Evolutionary conservation across 2,888 invertebrate genomes (phyloP).

Genomic region (Brachyptera risi): DNA sequence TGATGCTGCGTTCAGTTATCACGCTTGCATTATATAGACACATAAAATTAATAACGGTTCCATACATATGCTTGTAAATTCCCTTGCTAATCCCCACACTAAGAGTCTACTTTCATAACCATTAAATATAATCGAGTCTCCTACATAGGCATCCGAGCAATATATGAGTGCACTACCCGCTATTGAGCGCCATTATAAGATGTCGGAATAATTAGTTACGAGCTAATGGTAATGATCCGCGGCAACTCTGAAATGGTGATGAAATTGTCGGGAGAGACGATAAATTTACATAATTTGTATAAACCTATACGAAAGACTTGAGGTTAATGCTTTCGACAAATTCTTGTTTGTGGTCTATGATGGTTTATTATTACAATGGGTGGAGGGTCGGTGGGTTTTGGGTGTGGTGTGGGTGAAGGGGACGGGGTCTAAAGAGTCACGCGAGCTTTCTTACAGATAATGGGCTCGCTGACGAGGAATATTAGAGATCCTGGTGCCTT

Average conservation of each 20-base stretch:
- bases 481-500: not conserved
- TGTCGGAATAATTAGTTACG: no score
- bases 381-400: no score
- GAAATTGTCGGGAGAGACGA: constrained; percentile 5
- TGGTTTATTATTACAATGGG: no score
- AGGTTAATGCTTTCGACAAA: constrained; percentile 3
- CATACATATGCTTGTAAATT: no score
- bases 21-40: no score
- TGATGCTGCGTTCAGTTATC: no score
- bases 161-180: no score
- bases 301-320: not conserved
- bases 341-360: not conserved
- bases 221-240: not conserved
- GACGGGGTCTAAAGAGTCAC: constrained; percentile 1
- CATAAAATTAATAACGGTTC: no score
- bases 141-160: no score
- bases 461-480: not conserved
- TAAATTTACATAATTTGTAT: constrained; percentile 13
- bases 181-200: no score
- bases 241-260: not conserved
- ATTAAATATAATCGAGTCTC: not conserved
- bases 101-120: not conserved
- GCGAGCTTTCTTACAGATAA: no score
- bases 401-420: not conserved
- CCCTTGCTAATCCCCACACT: no score